These are phyloP conservation scores for Heterodera schachtii DNA, from an alignment of 1,140 invertebrate genomes.

Conservation along the genomic window DNA sequence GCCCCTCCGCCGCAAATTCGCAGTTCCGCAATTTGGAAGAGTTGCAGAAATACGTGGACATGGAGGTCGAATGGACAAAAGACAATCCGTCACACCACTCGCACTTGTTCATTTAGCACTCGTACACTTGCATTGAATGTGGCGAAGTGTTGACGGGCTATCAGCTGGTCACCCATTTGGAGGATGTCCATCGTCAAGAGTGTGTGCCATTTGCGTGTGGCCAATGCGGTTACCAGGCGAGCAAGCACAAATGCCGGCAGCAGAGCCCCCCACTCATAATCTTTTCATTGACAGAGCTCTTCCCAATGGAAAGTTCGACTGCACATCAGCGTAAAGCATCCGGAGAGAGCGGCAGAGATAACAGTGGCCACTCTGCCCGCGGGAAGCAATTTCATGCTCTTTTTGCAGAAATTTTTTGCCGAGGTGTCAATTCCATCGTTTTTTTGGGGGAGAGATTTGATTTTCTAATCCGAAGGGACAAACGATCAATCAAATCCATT, in stretches of 20 bases:
- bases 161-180: constrained; percentile 23
- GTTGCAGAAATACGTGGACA: constrained; percentile 32
- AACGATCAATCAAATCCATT: background rate
- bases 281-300: constrained; percentile 12
- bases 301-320: constrained; percentile 33
- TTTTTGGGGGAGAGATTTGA: background rate
- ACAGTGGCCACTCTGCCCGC: constrained; percentile 29
- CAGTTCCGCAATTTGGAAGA: constrained; percentile 21
- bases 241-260: background rate
- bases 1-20: constrained; percentile 4
- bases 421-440: constrained; percentile 19
- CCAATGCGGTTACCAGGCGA: constrained; percentile 26
- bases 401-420: constrained; percentile 31
- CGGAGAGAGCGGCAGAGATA: constrained; percentile 32
- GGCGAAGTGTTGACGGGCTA: constrained; percentile 31
- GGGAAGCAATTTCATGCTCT: constrained; percentile 25
- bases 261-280: background rate
- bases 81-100: background rate
- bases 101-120: background rate
- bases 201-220: constrained; percentile 8
- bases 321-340: constrained; percentile 34
- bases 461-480: background rate
- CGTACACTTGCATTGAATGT: constrained; percentile 35
- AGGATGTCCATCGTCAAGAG: constrained; percentile 20
- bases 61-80: background rate